phyloP scores from a whole-genome alignment of 2,113 vertebrate species.

The Puffinus mauretanicus region DNA sequence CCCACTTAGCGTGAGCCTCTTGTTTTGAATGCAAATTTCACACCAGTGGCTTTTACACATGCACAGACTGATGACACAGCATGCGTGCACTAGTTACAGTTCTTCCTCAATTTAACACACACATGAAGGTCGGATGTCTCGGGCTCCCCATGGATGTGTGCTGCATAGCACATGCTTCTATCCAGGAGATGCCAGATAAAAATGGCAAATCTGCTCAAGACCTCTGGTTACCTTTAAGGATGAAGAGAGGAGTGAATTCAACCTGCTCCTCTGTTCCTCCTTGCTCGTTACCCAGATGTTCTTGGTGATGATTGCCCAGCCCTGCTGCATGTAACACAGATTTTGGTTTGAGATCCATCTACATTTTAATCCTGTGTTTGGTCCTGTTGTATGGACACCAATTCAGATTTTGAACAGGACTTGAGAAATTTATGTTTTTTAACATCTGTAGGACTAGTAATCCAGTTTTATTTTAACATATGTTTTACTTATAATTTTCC shows the following conservation, averaged over 20 bases:
- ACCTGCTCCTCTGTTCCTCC: background rate
- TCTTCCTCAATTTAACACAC: background rate
- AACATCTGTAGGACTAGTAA: background rate
- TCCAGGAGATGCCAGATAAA: background rate
- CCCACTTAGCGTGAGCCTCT: background rate
- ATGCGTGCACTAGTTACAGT: background rate
- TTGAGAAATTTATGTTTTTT: background rate
- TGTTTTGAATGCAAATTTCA: conserved; percentile 38
- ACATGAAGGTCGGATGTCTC: background rate
- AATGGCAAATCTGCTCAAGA: background rate
- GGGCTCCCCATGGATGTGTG: background rate
- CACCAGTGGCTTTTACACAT: conserved; percentile 38
- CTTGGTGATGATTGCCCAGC: background rate
- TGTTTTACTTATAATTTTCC: background rate
- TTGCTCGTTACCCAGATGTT: background rate
- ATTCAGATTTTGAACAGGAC: background rate
- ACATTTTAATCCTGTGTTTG: background rate
- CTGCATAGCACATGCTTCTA: background rate
- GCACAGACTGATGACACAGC: conserved; percentile 25
- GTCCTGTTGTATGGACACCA: background rate
- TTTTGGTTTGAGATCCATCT: background rate
- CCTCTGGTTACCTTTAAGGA: background rate
- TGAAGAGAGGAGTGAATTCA: background rate
- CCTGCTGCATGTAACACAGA: background rate
- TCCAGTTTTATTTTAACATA: background rate